Percentiles rank a stretch among this genome's conserved stretches.
These are phyloP conservation scores for Paedocypris micromegethes DNA, from an alignment of 2,797 vertebrate genomes.

Conservation along the genomic window DNA sequence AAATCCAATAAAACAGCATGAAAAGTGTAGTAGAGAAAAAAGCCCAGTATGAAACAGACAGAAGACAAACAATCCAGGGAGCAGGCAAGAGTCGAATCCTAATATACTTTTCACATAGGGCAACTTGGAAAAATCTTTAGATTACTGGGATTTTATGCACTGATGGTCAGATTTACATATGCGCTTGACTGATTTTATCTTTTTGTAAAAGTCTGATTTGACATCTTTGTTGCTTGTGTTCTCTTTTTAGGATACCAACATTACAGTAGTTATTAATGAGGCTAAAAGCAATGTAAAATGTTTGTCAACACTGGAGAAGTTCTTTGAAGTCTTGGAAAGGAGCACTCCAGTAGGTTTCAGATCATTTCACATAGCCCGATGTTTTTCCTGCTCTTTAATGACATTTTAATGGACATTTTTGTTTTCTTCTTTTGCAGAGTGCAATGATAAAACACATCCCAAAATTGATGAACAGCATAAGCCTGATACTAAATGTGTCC, in stretches of 20 bases:
- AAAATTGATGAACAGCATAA: slow-evolving; percentile 69
- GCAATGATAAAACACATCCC: slow-evolving; percentile 68
- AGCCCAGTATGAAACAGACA: no score
- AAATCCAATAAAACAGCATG: no score
- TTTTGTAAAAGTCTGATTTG: not conserved
- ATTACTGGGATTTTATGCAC: no score
- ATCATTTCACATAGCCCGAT: not conserved
- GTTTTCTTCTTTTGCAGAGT: slow-evolving; percentile 49
- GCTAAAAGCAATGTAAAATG: slow-evolving; percentile 81
- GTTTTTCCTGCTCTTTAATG: not conserved
- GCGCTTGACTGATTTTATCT: no score
- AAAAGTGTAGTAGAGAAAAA: no score
- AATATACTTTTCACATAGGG: no score
- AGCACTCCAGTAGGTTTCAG: slow-evolving; percentile 66
- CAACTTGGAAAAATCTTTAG: no score
- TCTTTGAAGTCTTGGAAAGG: slow-evolving; percentile 68
- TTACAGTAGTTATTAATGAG: slow-evolving; percentile 76
- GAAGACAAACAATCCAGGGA: no score
- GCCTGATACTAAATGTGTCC: slow-evolving; percentile 72
- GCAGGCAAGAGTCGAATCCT: no score
- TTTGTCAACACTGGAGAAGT: slow-evolving; percentile 71
- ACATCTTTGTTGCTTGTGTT: slow-evolving; percentile 8
- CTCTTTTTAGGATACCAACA: slow-evolving; percentile 63
- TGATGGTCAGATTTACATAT: no score
- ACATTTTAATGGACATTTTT: not conserved